phyloP scores from a whole-genome alignment of 2,113 vertebrate species.

The Shinisaurus crocodilurus region DNA sequence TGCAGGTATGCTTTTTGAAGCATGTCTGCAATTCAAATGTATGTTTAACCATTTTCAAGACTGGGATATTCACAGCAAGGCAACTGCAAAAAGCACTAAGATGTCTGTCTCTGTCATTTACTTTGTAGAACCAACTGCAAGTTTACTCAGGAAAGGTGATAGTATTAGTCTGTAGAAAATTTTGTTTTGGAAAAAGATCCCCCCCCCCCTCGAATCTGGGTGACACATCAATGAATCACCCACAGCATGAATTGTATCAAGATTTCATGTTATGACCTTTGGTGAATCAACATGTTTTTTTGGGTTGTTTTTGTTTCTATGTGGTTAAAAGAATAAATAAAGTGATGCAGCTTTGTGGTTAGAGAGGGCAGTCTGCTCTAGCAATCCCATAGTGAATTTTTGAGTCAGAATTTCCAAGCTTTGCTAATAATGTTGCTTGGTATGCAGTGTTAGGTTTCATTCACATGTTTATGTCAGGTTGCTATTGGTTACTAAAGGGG shows the following conservation, averaged over 20 bases:
- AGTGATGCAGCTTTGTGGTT: background rate
- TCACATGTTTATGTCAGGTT: background rate
- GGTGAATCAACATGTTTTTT: background rate
- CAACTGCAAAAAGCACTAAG: background rate
- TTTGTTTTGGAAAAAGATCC: background rate
- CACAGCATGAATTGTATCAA: conserved; percentile 12
- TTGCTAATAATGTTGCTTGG: background rate
- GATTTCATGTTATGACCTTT: conserved; percentile 12
- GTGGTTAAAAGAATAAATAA: background rate
- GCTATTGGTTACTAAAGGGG: background rate
- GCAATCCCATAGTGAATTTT: background rate
- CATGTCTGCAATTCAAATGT: background rate
- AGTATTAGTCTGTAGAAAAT: background rate
- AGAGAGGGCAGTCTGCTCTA: background rate
- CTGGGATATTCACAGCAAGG: background rate
- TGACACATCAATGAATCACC: conserved; percentile 2
- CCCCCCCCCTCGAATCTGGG: background rate
- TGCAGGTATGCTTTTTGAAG: background rate
- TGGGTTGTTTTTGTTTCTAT: background rate
- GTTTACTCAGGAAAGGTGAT: background rate
- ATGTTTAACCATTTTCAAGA: background rate
- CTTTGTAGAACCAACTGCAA: background rate
- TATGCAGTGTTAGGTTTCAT: background rate
- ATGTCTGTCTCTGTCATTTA: background rate
- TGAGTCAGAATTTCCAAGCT: conserved; percentile 9